These are phyloP conservation scores for Ferrisia virgata DNA, from an alignment of 2,888 invertebrate genomes.

Conservation along the genomic window DNA sequence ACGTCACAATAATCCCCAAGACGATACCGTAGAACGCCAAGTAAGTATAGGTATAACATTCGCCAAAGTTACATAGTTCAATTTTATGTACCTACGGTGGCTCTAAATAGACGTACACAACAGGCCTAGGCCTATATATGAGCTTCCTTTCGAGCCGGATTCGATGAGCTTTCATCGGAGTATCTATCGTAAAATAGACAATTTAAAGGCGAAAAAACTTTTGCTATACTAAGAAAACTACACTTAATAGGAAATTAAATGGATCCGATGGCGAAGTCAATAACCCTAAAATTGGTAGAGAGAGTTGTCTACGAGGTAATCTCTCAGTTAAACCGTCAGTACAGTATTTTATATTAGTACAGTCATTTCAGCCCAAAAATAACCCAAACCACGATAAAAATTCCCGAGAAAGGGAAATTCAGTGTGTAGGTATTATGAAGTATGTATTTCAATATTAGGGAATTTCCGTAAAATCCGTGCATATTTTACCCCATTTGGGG, in stretches of 20 bases:
- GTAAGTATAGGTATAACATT: too few species aligned
- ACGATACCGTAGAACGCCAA: too few species aligned
- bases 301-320: neutral
- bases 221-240: neutral
- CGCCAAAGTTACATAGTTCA: neutral
- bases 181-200: neutral
- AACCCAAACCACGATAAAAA: too few species aligned
- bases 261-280: neutral
- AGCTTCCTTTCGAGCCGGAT: neutral
- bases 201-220: neutral
- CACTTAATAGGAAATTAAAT: neutral
- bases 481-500: too few species aligned
- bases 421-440: too few species aligned
- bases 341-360: neutral
- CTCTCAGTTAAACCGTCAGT: neutral
- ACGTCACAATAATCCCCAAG: neutral
- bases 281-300: neutral
- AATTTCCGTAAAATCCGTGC: too few species aligned
- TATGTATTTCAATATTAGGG: too few species aligned
- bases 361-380: too few species aligned
- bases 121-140: too few species aligned
- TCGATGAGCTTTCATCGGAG: neutral
- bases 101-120: too few species aligned
- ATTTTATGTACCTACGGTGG: constrained; percentile 10
- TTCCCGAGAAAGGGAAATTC: too few species aligned